Conservation (phyloP, 2,797 vertebrate species). For the Dallia pectoralis region DNA sequence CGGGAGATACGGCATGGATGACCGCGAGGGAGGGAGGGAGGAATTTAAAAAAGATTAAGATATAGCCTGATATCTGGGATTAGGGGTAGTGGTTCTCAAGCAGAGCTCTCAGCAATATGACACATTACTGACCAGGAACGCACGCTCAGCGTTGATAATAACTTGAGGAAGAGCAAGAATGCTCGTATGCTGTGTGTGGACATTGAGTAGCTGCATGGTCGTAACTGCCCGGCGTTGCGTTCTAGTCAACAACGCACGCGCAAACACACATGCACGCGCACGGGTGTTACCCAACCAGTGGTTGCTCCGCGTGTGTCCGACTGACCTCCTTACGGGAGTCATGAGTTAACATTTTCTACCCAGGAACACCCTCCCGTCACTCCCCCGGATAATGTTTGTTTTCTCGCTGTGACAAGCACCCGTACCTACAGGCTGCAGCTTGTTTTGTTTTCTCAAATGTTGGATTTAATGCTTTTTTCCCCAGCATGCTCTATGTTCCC, state of each 20-base stretch:
- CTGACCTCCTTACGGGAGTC: slow-evolving; percentile 16
- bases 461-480: neutral
- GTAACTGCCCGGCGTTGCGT: neutral
- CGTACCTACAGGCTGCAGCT: neutral
- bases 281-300: too few relatives aligned
- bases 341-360: slow-evolving; percentile 16
- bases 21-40: too few relatives aligned
- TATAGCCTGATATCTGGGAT: too few relatives aligned
- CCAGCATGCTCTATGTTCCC: neutral
- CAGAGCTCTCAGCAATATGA: too few relatives aligned
- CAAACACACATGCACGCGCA: neutral
- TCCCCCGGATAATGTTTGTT: neutral
- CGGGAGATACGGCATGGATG: too few relatives aligned
- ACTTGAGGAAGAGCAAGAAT: neutral
- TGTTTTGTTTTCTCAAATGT: neutral
- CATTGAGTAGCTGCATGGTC: neutral
- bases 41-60: too few relatives aligned
- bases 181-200: neutral
- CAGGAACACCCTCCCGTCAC: slow-evolving; percentile 10
- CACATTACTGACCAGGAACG: too few relatives aligned
- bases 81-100: too few relatives aligned
- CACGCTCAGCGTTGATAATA: neutral
- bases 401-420: neutral
- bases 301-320: neutral
- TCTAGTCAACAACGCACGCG: neutral